These are phyloP conservation scores for Caenorhabditis angaria DNA, from an alignment of 2,888 invertebrate genomes.

Conservation along the genomic window DNA sequence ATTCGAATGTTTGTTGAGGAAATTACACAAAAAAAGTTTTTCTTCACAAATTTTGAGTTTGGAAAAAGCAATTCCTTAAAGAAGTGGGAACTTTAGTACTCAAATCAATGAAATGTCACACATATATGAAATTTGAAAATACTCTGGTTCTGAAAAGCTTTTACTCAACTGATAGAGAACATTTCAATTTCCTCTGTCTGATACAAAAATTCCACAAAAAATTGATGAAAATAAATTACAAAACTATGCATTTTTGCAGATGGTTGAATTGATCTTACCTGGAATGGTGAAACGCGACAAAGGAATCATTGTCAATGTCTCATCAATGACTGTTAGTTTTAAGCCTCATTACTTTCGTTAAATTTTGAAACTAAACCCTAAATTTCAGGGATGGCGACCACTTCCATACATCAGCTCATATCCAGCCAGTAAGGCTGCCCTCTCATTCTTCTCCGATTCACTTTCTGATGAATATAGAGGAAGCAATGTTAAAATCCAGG, in stretches of 20 bases:
- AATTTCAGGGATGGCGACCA: conserved; percentile 69
- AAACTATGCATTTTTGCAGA: conserved; percentile 37
- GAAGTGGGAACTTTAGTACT: too few species aligned
- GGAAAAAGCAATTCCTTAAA: too few species aligned
- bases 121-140: too few species aligned
- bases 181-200: not conserved
- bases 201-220: too few species aligned
- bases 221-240: too few species aligned
- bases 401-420: conserved; percentile 70
- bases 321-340: conserved; percentile 67
- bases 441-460: conserved; percentile 68
- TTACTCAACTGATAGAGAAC: too few species aligned
- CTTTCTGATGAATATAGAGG: conserved; percentile 65
- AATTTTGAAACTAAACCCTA: not conserved
- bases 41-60: too few species aligned
- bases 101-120: too few species aligned
- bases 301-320: conserved; percentile 70
- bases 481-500: conserved; percentile 66
- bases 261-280: conserved; percentile 68
- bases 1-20: too few species aligned
- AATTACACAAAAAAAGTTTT: too few species aligned
- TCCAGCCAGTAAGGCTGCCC: conserved; percentile 70
- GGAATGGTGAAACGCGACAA: conserved; percentile 67
- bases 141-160: too few species aligned
- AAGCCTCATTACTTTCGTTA: too few species aligned